phyloP scores from a whole-genome alignment of 2,113 vertebrate genomes.

The Corythoichthys haematopterus region DNA sequence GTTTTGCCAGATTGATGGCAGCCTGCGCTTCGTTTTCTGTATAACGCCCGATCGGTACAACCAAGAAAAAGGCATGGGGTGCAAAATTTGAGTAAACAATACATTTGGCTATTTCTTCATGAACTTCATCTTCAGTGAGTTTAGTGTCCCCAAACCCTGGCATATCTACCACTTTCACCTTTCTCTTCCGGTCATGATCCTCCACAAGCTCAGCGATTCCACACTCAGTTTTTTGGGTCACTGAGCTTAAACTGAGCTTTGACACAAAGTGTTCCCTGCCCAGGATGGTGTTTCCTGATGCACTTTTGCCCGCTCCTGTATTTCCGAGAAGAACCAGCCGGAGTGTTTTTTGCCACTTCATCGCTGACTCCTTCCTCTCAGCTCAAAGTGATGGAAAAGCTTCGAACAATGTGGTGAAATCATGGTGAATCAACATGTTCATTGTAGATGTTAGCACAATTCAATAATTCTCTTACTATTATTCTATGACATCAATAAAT shows the following conservation, averaged over 20 bases:
- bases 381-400: constrained; percentile 6
- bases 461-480: too few relatives aligned
- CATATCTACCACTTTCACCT: constrained; percentile 66
- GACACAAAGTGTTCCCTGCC: constrained; percentile 63
- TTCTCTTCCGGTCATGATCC: constrained; percentile 14
- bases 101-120: constrained; percentile 65
- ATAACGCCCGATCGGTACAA: constrained; percentile 69
- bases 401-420: not conserved
- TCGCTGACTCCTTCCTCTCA: constrained; percentile 3
- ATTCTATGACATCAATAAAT: too few relatives aligned
- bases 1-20: constrained; percentile 45
- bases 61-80: constrained; percentile 72
- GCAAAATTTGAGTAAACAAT: constrained; percentile 64
- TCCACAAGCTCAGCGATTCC: constrained; percentile 30
- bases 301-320: constrained; percentile 73
- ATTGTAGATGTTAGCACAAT: not conserved
- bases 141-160: constrained; percentile 75
- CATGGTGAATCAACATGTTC: not conserved
- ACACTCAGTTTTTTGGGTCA: constrained; percentile 62
- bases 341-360: constrained; percentile 46
- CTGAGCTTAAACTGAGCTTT: constrained; percentile 57
- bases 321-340: constrained; percentile 71
- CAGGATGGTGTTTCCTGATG: constrained; percentile 75
- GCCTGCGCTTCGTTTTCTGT: constrained; percentile 58
- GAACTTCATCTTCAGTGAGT: constrained; percentile 44